These are phyloP conservation scores for Silvanus unidentatus DNA, from an alignment of 2,888 invertebrate genomes.

Conservation along the genomic window DNA sequence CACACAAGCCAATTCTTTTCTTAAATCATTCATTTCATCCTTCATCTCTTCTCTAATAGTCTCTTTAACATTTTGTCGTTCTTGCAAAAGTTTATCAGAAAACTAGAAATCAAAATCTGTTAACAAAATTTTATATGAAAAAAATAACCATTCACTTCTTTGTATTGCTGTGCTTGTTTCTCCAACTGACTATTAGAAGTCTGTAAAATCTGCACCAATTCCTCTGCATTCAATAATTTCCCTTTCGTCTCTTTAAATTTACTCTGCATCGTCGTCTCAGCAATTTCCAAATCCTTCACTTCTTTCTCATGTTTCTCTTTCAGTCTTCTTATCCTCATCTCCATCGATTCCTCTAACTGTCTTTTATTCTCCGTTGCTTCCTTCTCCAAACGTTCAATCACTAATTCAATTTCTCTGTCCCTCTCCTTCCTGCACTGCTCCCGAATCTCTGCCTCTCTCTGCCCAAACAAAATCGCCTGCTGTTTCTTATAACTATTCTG, in stretches of 20 bases:
- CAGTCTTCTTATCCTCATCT: slow-evolving; percentile 55
- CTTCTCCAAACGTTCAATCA: slow-evolving; percentile 62
- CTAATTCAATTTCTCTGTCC: slow-evolving; percentile 72
- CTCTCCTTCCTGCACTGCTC: slow-evolving; percentile 67
- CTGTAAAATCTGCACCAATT: slow-evolving; percentile 52
- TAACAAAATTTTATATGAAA: slow-evolving; percentile 5
- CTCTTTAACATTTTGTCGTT: slow-evolving; percentile 54
- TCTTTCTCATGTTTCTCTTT: slow-evolving; percentile 74
- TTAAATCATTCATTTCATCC: slow-evolving; percentile 55
- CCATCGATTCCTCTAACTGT: slow-evolving; percentile 58
- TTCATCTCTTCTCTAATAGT: slow-evolving; percentile 59
- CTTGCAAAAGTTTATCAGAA: slow-evolving; percentile 48
- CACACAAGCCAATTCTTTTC: slow-evolving; percentile 55
- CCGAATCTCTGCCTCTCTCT: slow-evolving; percentile 62
- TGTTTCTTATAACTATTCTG: slow-evolving; percentile 58
- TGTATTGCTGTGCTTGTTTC: slow-evolving; percentile 57
- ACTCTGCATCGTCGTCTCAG: slow-evolving; percentile 59
- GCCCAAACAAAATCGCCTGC: slow-evolving; percentile 55
- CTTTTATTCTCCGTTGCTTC: slow-evolving; percentile 57
- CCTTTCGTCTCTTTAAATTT: slow-evolving; percentile 63
- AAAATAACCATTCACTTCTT: slow-evolving; percentile 58
- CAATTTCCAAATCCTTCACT: slow-evolving; percentile 59
- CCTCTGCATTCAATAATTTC: slow-evolving; percentile 61
- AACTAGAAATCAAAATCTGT: slow-evolving; percentile 8
- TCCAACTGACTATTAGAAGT: slow-evolving; percentile 61